phyloP scores from a whole-genome alignment of 1,140 invertebrate species.

The Magallana gigas region DNA sequence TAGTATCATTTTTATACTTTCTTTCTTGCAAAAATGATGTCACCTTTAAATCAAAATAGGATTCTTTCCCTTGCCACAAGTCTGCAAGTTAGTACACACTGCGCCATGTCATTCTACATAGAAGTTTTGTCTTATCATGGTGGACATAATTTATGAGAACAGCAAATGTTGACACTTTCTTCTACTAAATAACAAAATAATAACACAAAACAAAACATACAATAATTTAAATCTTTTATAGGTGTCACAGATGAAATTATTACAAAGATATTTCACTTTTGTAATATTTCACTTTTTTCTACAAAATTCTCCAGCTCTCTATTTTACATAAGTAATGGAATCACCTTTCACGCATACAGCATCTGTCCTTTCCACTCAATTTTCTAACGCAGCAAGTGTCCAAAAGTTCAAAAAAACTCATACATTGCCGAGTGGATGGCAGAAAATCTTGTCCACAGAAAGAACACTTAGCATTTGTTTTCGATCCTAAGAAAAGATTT shows the following conservation, averaged over 20 bases:
- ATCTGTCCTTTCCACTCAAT: conserved; percentile 22
- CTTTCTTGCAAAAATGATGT: no score
- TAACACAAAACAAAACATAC: conserved; percentile 30
- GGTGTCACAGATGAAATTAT: conserved; percentile 43
- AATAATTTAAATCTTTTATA: conserved; percentile 39
- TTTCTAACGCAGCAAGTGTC: conserved; percentile 23
- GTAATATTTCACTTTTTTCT: conserved; percentile 44
- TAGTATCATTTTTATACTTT: no score
- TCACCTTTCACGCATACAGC: conserved; percentile 24
- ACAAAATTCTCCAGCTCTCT: conserved; percentile 39
- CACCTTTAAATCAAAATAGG: no score
- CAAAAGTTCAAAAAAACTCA: conserved; percentile 1
- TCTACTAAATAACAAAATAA: neutral
- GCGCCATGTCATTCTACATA: no score
- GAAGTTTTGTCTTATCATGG: no score
- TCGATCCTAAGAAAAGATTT: neutral
- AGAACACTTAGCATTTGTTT: neutral
- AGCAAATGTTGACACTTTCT: no score
- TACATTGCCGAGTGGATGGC: neutral
- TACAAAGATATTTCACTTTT: conserved; percentile 42
- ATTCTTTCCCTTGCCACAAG: no score
- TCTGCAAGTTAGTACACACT: no score
- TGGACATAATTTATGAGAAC: no score
- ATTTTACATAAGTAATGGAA: conserved; percentile 43
- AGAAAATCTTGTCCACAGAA: conserved; percentile 10